These are phyloP conservation scores for Blennius ocellaris DNA, from an alignment of 2,113 vertebrate species.

Conservation along the genomic window DNA sequence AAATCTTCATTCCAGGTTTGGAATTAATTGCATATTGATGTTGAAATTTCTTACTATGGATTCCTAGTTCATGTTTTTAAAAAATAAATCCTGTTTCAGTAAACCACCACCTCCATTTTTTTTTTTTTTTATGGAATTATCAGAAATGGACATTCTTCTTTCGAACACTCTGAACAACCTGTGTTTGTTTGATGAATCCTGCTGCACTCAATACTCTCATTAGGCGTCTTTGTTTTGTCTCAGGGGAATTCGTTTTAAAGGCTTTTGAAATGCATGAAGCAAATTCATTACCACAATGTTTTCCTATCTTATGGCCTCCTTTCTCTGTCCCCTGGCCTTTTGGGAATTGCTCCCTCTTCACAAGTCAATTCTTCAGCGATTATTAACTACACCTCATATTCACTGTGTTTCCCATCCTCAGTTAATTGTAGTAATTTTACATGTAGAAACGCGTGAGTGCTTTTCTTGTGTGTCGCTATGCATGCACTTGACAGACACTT, in stretches of 20 bases:
- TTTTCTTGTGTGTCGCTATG: background rate
- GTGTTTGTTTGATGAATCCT: constrained; percentile 40
- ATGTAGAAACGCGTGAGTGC: constrained; percentile 27
- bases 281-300: constrained; percentile 52
- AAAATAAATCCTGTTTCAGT: background rate
- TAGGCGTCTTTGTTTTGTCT: constrained; percentile 63
- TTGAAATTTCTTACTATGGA: background rate
- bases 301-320: constrained; percentile 4
- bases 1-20: background rate
- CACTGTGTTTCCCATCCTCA: background rate
- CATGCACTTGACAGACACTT: constrained; percentile 2
- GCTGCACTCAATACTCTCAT: constrained; percentile 52
- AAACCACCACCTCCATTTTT: constrained; percentile 1
- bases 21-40: background rate
- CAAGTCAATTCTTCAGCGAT: constrained; percentile 2
- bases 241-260: constrained; percentile 52
- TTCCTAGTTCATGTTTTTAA: background rate
- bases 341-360: constrained; percentile 3
- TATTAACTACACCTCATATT: constrained; percentile 1
- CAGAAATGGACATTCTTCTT: background rate
- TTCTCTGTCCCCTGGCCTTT: constrained; percentile 34
- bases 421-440: constrained; percentile 38
- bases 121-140: constrained; percentile 2
- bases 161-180: constrained; percentile 14
- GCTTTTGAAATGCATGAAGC: constrained; percentile 61